Evolutionary conservation across 2,797 vertebrate species (phyloP), one percentile per base, ranked within the genome.

Genomic region (Xenopus petersii): DNA sequence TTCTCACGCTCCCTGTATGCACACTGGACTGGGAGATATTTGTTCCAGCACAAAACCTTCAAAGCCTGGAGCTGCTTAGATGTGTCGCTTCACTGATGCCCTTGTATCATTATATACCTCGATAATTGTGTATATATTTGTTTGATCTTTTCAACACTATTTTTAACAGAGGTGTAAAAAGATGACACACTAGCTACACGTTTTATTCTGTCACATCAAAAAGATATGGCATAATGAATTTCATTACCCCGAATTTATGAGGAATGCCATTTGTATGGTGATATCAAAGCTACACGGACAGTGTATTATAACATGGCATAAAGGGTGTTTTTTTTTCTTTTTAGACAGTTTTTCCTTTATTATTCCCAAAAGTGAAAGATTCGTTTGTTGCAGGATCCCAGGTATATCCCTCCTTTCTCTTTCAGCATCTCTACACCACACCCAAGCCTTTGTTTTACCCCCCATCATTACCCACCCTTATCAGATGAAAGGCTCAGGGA

Each of bases 401-500:
- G 71, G 81, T 80, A 77, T 62, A 80, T 58, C 77, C 48, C 36
- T 1, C 55, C 70, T 86, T 83, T 82, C 84, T 68, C 73, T 80
- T 82, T 1, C 2, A 74, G 75, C 74, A 84, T 75, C 70, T 80
- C 75, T 80, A 81, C 21, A 65, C 42, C 71, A 16, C 73, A 46
- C 79, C 67, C 77, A 70, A 75, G 71, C 49, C 70, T 77, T 80
- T 82, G 80, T 82, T 24, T 33, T 66, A 16, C 73, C 26, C 77
- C 66, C 75, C 64, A 68, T 55, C 70, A 73, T 80, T 82, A 79
- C 81, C 77, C 54, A 0, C 75, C 71, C 73, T 81, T 74, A 80
- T 78, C 71, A 80, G 83, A 86, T 79, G 51, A 85, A 83, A 80
- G 80, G 17, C 77, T 83, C 71, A 80, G 75, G 62, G 76, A 80